A percentile compares a stretch with the other conserved stretches of the same genome.
Evolutionary conservation across 1,140 invertebrate genomes (phyloP).

Genomic region (Scaptomyza graminum): DNA sequence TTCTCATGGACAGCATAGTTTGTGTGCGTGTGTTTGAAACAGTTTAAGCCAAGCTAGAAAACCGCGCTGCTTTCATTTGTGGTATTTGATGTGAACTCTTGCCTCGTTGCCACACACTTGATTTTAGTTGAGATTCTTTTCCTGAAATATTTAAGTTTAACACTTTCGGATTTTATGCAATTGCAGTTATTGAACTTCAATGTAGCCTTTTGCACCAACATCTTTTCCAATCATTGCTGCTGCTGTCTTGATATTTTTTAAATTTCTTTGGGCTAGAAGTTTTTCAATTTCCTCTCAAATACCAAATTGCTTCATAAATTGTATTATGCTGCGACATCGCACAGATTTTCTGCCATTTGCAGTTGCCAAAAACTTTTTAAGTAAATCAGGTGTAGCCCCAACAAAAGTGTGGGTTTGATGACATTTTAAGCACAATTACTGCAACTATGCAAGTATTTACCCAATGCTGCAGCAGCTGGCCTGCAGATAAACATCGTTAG

Average conservation of each 20-base stretch:
- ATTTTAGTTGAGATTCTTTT: not conserved
- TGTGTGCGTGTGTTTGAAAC: not conserved
- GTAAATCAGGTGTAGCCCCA: slow-evolving; percentile 29
- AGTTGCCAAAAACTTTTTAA: slow-evolving; percentile 36
- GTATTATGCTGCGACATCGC: slow-evolving; percentile 21
- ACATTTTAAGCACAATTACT: slow-evolving; percentile 21
- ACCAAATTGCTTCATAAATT: slow-evolving; percentile 48
- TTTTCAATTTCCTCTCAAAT: slow-evolving; percentile 56
- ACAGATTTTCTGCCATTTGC: slow-evolving; percentile 23
- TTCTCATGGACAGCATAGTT: not conserved
- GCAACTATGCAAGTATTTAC: slow-evolving; percentile 1
- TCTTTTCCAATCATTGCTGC: not conserved
- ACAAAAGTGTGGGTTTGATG: slow-evolving; percentile 8
- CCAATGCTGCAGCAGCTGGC: slow-evolving; percentile 7
- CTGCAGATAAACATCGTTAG: slow-evolving; percentile 3
- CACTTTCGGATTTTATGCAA: slow-evolving; percentile 24
- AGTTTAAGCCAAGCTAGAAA: slow-evolving; percentile 2
- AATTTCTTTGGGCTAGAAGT: slow-evolving; percentile 33
- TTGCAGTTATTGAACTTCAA: slow-evolving; percentile 39
- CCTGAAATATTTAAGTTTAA: not conserved
- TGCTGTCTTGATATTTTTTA: not conserved
- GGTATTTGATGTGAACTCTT: slow-evolving; percentile 35
- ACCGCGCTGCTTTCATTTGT: not conserved
- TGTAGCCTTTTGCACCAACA: not conserved
- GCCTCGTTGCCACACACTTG: not conserved